Evolutionary conservation across 2,797 vertebrate genomes (phyloP).

Genomic region (Anabacerthia variegaticeps): DNA sequence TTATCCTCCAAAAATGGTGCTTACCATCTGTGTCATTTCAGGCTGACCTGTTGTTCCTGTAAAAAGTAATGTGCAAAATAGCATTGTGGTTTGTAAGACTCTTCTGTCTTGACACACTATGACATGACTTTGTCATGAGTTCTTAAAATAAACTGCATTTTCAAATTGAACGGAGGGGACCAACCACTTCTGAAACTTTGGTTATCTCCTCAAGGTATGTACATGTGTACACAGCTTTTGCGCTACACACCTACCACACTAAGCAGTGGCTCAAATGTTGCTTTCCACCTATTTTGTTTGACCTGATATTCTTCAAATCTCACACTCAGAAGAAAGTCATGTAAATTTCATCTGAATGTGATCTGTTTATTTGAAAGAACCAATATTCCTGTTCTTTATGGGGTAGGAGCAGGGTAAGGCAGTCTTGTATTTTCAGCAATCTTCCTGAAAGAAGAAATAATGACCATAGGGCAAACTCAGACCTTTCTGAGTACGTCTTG

Average conservation of each 20-base stretch:
- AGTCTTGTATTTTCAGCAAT: neutral
- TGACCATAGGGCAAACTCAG: neutral
- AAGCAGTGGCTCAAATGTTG: neutral
- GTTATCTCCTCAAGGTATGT: neutral
- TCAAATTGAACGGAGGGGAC: neutral
- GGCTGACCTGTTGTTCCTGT: neutral
- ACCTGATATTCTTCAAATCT: neutral
- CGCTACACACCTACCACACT: rapidly evolving
- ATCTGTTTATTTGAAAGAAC: neutral
- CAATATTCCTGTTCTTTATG: neutral
- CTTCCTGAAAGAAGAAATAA: neutral
- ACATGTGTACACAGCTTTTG: rapidly evolving
- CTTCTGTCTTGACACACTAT: neutral
- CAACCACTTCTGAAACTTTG: neutral
- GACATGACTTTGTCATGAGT: neutral
- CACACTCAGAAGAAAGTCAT: neutral
- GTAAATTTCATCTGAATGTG: neutral
- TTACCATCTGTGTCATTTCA: neutral
- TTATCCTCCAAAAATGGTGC: neutral
- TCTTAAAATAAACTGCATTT: neutral
- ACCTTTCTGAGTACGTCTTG: neutral
- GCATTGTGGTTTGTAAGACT: neutral
- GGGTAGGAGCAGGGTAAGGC: neutral
- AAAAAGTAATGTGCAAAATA: neutral
- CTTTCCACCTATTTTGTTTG: neutral